Base-by-base conservation (phyloP, 2,797 vertebrate species). In the Myiothlypis chrysogaster region DNA sequence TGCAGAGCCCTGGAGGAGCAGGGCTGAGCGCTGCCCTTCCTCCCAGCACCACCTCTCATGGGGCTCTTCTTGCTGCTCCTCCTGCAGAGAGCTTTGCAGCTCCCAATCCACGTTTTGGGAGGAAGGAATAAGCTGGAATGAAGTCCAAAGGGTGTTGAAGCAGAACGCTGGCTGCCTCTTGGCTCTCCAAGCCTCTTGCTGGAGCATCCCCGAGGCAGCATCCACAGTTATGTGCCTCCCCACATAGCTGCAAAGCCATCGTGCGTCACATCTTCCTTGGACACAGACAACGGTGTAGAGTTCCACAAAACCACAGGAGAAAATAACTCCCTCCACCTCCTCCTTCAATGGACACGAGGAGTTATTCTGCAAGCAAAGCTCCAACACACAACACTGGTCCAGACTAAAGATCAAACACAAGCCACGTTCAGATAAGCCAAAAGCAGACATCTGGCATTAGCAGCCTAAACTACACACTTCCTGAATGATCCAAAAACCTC, bases 201-300 rank as follows among this genome's bases (percentile, higher is more conserved):
- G 77, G 59, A 91, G 92, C 79, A 94, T 63, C 92, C 81, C 83
- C 28, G 53, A 28, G 78, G 75, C 76, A 71, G 83, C 73, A 83
- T 14, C 68, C 14, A 2, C 66, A 83, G 92, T 57, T 78, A 50
- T 24, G 55, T 2, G 70, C 43, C 78, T 80, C 90, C 13, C 46
- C 39, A 41, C 96, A 95, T 25, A 94, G 95, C 9, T 94, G 91
- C 78, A 77, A 89, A 95, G 92, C 94, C 86, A 18, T 32, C 19
- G 39, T 94, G 93, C 49, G 53, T 96, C 96, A 95, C 90, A 56
- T 92, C 93, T 87, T 96, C 95, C 95, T 90, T 69, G 70, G 92
- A 90, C 57, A 91, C 95, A 90, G 80, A 95, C 60, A 35, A 95
- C 1, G 14, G 52, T 39, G 30, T 2, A 41, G 89, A 75, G 80